A percentile compares a stretch with the other conserved stretches of the same genome.
These are phyloP conservation scores for Noctua comes DNA, from an alignment of 2,888 invertebrate species.

Conservation along the genomic window DNA sequence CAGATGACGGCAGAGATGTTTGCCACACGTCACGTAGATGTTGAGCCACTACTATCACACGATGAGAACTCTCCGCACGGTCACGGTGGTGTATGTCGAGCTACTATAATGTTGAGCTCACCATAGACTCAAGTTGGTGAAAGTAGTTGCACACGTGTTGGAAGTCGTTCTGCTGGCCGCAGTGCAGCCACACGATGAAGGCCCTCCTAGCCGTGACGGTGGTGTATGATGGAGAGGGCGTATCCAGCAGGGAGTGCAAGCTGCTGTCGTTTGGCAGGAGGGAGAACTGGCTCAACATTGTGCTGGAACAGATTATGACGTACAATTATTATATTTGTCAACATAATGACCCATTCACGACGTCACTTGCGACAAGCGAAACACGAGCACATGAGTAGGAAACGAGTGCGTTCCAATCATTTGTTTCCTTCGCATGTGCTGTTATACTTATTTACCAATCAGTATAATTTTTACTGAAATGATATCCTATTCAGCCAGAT, in stretches of 20 bases:
- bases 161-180: slow-evolving; percentile 77
- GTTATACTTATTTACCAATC: neutral
- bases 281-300: slow-evolving; percentile 27
- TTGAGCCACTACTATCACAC: neutral
- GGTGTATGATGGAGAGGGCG: slow-evolving; percentile 69
- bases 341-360: neutral
- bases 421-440: neutral
- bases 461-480: neutral
- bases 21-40: neutral
- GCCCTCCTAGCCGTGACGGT: slow-evolving; percentile 77
- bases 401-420: neutral
- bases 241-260: slow-evolving; percentile 74
- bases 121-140: slow-evolving; percentile 77
- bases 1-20: neutral
- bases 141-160: slow-evolving; percentile 79
- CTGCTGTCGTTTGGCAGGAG: slow-evolving; percentile 39
- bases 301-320: neutral
- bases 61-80: neutral
- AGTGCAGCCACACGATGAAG: slow-evolving; percentile 80
- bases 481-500: neutral
- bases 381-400: no score
- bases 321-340: neutral
- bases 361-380: neutral
- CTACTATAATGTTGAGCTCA: slow-evolving; percentile 59
- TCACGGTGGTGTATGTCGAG: neutral